Conservation (phyloP, 2,797 vertebrate species). For the Cynopterus sphinx region DNA sequence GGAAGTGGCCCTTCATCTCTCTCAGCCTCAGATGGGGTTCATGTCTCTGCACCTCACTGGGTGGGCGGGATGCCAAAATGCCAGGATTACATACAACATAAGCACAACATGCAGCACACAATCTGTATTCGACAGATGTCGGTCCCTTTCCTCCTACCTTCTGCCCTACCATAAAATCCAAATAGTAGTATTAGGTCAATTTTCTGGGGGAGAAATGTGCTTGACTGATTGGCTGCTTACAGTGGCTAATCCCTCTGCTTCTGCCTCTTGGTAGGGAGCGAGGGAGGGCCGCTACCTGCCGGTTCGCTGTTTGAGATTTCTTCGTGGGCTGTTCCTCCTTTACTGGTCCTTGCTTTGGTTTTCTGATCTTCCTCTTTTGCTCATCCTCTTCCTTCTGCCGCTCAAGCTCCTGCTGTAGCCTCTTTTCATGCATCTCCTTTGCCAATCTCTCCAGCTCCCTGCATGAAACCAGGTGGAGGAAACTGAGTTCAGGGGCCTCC, state of each 20-base stretch:
- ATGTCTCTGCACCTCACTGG: neutral
- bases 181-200: neutral
- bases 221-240: neutral
- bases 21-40: neutral
- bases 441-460: conserved; percentile 84
- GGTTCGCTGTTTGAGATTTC: conserved; percentile 80
- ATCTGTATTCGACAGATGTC: fast-evolving
- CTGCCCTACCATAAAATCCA: neutral
- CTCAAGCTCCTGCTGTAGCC: conserved; percentile 84
- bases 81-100: fast-evolving
- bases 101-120: neutral
- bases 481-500: neutral
- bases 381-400: conserved; percentile 87
- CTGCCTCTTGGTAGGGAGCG: neutral
- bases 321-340: conserved; percentile 82
- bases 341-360: conserved; percentile 77
- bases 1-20: neutral
- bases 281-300: conserved; percentile 81
- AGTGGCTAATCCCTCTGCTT: neutral
- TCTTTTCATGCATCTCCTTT: conserved; percentile 84
- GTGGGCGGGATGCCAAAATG: neutral
- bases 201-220: neutral
- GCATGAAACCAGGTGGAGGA: conserved; percentile 13
- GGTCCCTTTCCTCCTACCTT: neutral
- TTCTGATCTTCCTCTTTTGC: conserved; percentile 85